Percentiles rank a stretch among this genome's conserved stretches.
Conservation (phyloP, 2,888 invertebrate genomes). For the Sinohyriopsis cumingii region DNA sequence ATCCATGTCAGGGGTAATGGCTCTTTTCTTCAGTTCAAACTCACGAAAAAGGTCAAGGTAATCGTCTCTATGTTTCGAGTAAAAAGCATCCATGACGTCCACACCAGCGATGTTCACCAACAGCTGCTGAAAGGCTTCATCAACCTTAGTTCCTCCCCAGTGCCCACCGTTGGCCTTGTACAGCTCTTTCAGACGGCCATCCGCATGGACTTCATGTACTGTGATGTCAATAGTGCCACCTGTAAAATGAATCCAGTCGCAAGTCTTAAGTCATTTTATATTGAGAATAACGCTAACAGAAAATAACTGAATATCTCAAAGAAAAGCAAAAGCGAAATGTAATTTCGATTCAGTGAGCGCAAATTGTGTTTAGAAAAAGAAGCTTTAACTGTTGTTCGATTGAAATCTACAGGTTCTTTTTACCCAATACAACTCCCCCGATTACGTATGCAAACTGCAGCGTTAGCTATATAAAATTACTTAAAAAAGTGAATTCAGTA, state of each 20-base stretch:
- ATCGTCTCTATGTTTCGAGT: constrained; percentile 7
- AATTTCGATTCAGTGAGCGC: no score
- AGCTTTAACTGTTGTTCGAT: no score
- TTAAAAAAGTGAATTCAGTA: no score
- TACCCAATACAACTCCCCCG: no score
- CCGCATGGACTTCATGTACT: constrained; percentile 21
- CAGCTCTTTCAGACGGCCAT: constrained; percentile 19
- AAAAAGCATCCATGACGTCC: constrained; percentile 28
- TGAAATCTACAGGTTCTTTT: no score
- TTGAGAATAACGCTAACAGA: no score
- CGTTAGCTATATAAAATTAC: no score
- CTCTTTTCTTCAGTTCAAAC: constrained; percentile 21
- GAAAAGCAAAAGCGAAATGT: no score
- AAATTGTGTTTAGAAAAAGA: no score
- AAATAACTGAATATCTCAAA: no score
- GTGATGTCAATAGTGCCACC: constrained; percentile 40
- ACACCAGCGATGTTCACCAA: constrained; percentile 14
- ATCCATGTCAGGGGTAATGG: constrained; percentile 11
- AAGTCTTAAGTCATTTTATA: no score
- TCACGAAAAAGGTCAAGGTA: constrained; percentile 20
- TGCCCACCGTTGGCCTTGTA: constrained; percentile 31
- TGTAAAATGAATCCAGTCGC: neutral
- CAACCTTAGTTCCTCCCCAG: constrained; percentile 22
- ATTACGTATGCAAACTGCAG: no score
- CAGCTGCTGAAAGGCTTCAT: constrained; percentile 15